A percentile compares a stretch with the other conserved stretches of the same genome.
Evolutionary conservation across 1,140 invertebrate genomes (phyloP).

Genomic region (Bombus sibiricus): DNA sequence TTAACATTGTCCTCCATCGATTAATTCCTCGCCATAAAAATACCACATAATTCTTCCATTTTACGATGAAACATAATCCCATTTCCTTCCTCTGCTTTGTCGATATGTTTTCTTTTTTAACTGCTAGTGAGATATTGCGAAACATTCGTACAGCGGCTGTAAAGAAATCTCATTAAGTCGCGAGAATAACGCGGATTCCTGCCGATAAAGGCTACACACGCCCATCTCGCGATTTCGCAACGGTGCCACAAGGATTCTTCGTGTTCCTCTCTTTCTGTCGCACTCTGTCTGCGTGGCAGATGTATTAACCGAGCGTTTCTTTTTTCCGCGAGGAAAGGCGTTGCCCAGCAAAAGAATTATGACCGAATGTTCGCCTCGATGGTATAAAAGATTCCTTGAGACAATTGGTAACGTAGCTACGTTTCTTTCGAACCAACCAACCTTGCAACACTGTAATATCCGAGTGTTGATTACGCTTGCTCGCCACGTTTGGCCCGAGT

Average conservation of each 20-base stretch:
- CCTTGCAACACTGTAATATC: not conserved
- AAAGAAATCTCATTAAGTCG: not conserved
- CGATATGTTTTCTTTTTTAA: not conserved
- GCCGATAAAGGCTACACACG: not conserved
- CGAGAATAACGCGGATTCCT: not conserved
- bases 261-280: not conserved
- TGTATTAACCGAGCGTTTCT: too few species aligned
- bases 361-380: not conserved
- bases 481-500: not conserved
- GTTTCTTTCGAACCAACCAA: not conserved
- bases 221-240: not conserved
- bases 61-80: not conserved
- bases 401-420: not conserved
- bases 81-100: not conserved
- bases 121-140: not conserved
- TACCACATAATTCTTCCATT: not conserved
- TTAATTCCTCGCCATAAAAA: not conserved
- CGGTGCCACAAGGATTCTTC: not conserved
- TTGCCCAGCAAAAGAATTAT: not conserved
- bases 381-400: not conserved
- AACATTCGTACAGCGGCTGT: not conserved
- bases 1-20: not conserved
- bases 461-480: slow-evolving; percentile 2
- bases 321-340: not conserved
- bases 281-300: too few species aligned